Percentiles rank a stretch among this genome's conserved stretches.
Conservation (phyloP, 1,140 invertebrate genomes). For the Paraescarpia echinospica region DNA sequence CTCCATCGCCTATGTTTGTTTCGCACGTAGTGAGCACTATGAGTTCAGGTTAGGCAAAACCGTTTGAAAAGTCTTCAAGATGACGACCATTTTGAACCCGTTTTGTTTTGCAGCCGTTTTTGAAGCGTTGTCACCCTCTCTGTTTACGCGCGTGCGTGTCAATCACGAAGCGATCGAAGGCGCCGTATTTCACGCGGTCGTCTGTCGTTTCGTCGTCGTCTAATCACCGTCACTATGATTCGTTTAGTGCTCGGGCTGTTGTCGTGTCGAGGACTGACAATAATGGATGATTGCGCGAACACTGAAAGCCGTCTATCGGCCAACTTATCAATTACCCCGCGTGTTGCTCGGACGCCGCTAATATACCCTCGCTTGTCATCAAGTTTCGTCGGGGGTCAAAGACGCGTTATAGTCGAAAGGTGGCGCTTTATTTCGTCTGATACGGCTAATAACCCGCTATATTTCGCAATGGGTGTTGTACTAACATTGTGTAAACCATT, state of each 20-base stretch:
- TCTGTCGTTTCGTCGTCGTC: not conserved
- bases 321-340: not conserved
- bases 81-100: not conserved
- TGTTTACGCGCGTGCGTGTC: not conserved
- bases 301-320: not conserved
- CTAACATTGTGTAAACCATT: not conserved
- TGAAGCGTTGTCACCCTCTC: not conserved
- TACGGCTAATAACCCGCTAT: not conserved
- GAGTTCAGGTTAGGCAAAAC: no score
- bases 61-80: not conserved
- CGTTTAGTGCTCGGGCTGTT: not conserved
- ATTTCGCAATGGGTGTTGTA: not conserved
- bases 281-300: conserved; percentile 4
- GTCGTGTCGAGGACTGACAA: not conserved
- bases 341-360: not conserved
- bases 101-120: not conserved
- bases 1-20: no score
- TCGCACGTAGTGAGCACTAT: no score
- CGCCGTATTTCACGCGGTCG: not conserved
- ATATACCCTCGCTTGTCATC: not conserved
- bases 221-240: not conserved
- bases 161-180: not conserved
- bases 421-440: not conserved
- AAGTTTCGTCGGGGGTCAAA: not conserved
- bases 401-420: not conserved